phyloP scores from a whole-genome alignment of 1,140 invertebrate genomes.

The Aphis craccivora region DNA sequence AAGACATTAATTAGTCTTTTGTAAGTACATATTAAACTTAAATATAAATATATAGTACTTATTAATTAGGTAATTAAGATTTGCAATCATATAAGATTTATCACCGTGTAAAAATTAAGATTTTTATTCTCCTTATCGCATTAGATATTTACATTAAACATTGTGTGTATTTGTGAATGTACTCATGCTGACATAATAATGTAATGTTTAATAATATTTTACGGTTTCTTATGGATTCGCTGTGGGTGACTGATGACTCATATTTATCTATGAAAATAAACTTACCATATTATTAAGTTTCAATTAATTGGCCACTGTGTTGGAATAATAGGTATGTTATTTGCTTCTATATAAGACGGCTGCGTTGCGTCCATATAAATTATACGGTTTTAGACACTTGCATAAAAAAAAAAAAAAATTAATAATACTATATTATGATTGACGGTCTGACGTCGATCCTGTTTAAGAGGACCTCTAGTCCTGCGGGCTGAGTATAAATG shows the following conservation, averaged over 20 bases:
- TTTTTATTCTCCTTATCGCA: neutral
- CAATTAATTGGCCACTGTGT: slow-evolving; percentile 17
- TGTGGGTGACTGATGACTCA: neutral
- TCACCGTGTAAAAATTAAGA: neutral
- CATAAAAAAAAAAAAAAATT: neutral
- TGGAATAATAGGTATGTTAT: neutral
- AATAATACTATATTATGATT: neutral
- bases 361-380: neutral
- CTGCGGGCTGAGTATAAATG: neutral
- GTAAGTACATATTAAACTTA: neutral
- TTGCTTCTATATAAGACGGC: neutral
- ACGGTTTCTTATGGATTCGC: neutral
- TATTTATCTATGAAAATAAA: neutral
- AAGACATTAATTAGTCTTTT: neutral
- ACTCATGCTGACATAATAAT: neutral
- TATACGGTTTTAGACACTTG: slow-evolving; percentile 9
- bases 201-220: neutral
- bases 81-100: neutral
- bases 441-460: neutral
- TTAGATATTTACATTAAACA: neutral
- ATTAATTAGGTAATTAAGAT: neutral
- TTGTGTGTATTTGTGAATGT: neutral
- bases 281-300: slow-evolving; percentile 35
- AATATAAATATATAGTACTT: neutral
- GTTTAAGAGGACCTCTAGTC: neutral